Evolutionary conservation across 1,140 invertebrate genomes (phyloP).

Genomic region (Chrysoperla carnea): DNA sequence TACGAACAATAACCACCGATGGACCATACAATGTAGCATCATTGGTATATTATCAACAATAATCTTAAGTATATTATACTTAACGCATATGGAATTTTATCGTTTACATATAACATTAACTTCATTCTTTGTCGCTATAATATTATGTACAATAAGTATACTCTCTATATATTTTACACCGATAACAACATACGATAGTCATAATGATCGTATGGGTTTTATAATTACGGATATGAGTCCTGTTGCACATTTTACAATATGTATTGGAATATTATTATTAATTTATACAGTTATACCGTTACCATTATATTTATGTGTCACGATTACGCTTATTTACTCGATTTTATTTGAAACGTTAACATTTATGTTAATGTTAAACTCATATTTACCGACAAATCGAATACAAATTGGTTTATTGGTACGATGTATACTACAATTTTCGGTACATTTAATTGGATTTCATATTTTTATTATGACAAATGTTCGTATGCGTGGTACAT

Average conservation of each 20-base stretch:
- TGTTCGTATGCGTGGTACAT: constrained; percentile 82
- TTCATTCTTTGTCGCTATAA: constrained; percentile 42
- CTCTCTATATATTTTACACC: constrained; percentile 37
- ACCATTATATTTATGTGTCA: constrained; percentile 67
- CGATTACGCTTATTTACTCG: constrained; percentile 63
- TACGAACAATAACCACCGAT: constrained; percentile 20
- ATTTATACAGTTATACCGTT: constrained; percentile 88
- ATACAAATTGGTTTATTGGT: constrained; percentile 37
- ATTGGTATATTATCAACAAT: constrained; percentile 35
- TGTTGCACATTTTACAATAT: constrained; percentile 68
- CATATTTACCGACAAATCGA: background rate
- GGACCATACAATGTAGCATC: constrained; percentile 39
- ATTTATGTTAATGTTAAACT: constrained; percentile 21
- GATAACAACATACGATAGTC: constrained; percentile 6
- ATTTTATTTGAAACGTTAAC: constrained; percentile 57
- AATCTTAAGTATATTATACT: constrained; percentile 33
- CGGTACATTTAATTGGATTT: constrained; percentile 80
- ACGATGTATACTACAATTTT: constrained; percentile 67
- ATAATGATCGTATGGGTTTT: constrained; percentile 5
- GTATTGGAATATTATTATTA: constrained; percentile 71
- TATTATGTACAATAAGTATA: constrained; percentile 46
- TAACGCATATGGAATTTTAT: constrained; percentile 49
- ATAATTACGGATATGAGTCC: constrained; percentile 39
- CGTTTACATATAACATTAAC: constrained; percentile 40
- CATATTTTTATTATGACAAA: constrained; percentile 88